phyloP scores from a whole-genome alignment of 2,797 vertebrate genomes.

The Hippopotamyrus pictus region DNA sequence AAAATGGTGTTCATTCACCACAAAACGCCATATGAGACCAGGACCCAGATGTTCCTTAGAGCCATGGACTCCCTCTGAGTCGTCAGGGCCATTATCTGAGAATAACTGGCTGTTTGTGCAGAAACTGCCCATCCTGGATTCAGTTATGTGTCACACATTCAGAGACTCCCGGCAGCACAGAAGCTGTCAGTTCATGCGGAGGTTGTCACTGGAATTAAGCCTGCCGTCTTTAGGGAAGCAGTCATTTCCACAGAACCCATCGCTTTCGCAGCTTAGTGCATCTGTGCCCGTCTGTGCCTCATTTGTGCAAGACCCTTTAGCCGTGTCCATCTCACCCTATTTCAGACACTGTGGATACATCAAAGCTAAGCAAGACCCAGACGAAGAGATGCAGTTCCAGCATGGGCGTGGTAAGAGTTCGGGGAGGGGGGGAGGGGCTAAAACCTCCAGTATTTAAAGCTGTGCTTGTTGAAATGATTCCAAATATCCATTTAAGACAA shows the following conservation, averaged over 20 bases:
- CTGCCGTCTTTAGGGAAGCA: slow-evolving; percentile 2
- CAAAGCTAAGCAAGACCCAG: slow-evolving; percentile 77
- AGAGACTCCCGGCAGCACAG: neutral
- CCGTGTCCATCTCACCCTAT: slow-evolving; percentile 12
- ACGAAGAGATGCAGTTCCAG: slow-evolving; percentile 78
- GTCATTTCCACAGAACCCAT: slow-evolving; percentile 25
- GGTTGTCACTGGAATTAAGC: neutral
- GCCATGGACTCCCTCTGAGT: neutral
- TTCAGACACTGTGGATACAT: slow-evolving; percentile 75
- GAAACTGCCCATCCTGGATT: slow-evolving; percentile 1
- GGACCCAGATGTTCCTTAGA: slow-evolving; percentile 3
- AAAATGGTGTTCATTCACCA: neutral
- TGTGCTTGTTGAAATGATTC: neutral
- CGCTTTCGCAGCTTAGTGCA: neutral
- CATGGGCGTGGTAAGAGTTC: slow-evolving; percentile 45
- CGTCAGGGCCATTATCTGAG: neutral
- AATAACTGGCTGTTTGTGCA: neutral
- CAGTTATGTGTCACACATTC: neutral
- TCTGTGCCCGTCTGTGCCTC: neutral
- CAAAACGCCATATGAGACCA: neutral
- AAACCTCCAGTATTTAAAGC: neutral
- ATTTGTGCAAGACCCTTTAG: neutral
- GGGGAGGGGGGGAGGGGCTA: neutral
- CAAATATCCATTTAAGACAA: neutral
- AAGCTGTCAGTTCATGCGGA: neutral